phyloP scores from a whole-genome alignment of 1,140 invertebrate genomes.

The Homalodisca vitripennis region DNA sequence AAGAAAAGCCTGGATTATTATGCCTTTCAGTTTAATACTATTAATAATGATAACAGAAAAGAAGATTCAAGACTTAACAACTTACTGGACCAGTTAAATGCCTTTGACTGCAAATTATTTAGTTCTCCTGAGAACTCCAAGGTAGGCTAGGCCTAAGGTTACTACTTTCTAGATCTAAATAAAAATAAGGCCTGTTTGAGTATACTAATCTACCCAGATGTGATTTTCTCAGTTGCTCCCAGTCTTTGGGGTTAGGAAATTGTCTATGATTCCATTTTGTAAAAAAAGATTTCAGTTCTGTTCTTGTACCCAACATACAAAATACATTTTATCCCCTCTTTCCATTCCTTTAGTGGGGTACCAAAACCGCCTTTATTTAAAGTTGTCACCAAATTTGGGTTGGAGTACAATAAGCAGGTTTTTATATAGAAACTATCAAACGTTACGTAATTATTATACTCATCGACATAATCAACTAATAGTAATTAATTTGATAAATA shows the following conservation, averaged over 20 bases:
- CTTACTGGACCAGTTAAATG: conserved; percentile 2
- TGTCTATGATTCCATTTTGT: background rate
- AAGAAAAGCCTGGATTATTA: conserved; percentile 12
- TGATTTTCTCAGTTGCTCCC: background rate
- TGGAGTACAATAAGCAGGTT: too few relatives aligned
- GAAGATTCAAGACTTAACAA: background rate
- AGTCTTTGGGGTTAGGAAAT: background rate
- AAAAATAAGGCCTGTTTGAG: background rate
- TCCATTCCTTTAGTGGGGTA: too few relatives aligned
- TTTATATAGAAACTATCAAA: too few relatives aligned
- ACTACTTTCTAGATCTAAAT: background rate
- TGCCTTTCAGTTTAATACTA: background rate
- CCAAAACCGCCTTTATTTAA: too few relatives aligned
- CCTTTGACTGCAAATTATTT: background rate
- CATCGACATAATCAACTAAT: too few relatives aligned
- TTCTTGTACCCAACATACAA: background rate
- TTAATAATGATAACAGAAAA: background rate
- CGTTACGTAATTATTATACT: too few relatives aligned
- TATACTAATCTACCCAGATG: background rate
- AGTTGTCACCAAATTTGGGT: too few relatives aligned
- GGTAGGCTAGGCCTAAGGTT: background rate
- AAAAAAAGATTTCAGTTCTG: background rate
- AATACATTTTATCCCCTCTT: too few relatives aligned
- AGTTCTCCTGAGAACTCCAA: background rate
- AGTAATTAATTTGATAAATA: too few relatives aligned